These are phyloP conservation scores for Scolanthus callimorphus DNA, from an alignment of 92 coral and sea anemone species.

Conservation along the genomic window DNA sequence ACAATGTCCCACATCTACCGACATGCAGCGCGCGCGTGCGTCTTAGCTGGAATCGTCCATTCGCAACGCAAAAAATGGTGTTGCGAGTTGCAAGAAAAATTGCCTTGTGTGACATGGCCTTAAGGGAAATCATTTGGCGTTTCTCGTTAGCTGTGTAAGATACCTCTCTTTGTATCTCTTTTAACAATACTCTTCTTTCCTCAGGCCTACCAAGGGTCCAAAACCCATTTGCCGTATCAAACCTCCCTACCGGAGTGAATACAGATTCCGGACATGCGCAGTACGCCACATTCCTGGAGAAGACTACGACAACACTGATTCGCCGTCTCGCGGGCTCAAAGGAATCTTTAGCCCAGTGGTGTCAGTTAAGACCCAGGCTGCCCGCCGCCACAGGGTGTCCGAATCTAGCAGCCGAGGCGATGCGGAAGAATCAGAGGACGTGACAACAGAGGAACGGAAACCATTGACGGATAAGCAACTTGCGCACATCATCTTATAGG, in stretches of 20 bases:
- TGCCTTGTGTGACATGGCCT: no score
- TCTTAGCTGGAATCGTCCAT: no score
- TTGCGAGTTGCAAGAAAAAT: no score
- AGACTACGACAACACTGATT: constrained; percentile 24
- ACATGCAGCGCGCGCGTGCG: no score
- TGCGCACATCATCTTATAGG: constrained; percentile 84
- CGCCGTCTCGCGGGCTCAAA: constrained; percentile 65
- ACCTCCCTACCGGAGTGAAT: no score
- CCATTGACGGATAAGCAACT: constrained; percentile 82
- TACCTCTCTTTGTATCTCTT: not conserved
- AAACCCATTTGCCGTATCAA: constrained; percentile 41
- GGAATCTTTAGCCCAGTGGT: constrained; percentile 66
- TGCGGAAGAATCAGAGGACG: constrained; percentile 16
- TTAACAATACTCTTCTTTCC: not conserved
- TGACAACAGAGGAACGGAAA: constrained; percentile 26
- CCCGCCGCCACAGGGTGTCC: constrained; percentile 45
- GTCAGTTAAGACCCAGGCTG: constrained; percentile 55
- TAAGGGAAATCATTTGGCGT: no score
- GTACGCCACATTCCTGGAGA: constrained; percentile 50
- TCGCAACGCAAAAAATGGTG: no score
- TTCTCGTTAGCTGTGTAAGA: no score
- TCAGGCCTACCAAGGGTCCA: constrained; percentile 80
- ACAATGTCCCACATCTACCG: no score
- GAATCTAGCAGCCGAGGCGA: constrained; percentile 40
- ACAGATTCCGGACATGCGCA: constrained; percentile 89